Conservation (phyloP, 1,140 invertebrate genomes). For the Drosophila funebris region DNA sequence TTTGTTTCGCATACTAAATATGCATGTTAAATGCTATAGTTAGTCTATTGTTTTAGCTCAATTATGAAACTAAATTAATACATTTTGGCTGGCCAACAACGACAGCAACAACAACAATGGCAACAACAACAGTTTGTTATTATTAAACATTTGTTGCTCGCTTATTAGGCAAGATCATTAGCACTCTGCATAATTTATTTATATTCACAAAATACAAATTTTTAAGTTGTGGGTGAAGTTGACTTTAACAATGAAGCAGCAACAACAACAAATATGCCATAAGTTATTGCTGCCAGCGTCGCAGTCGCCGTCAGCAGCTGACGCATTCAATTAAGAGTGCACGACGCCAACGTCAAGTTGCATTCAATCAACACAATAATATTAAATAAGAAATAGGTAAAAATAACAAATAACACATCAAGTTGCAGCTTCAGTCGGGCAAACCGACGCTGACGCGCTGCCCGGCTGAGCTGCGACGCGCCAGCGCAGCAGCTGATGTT, state of each 20-base stretch:
- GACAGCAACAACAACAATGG: conserved; percentile 11
- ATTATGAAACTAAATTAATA: conserved; percentile 70
- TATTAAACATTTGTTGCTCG: conserved; percentile 35
- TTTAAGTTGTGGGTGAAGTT: conserved; percentile 49
- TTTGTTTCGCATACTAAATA: conserved; percentile 60
- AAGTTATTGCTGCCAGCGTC: conserved; percentile 16
- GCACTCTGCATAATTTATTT: conserved; percentile 37
- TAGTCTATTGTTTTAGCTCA: conserved; percentile 30
- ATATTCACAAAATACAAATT: not conserved
- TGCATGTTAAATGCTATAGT: conserved; percentile 23
- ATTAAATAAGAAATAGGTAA: conserved; percentile 23
- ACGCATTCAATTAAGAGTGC: conserved; percentile 34
- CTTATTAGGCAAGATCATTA: conserved; percentile 74
- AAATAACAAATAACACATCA: conserved; percentile 18
- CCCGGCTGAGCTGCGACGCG: conserved; percentile 83
- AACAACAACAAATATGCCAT: conserved; percentile 3
- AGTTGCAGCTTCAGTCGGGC: conserved; percentile 64
- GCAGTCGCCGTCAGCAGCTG: conserved; percentile 13
- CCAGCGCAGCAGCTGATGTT: conserved; percentile 76
- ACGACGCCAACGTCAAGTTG: conserved; percentile 43
- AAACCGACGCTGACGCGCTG: conserved; percentile 78
- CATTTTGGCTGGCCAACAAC: conserved; percentile 54
- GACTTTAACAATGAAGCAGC: not conserved
- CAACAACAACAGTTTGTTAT: not conserved
- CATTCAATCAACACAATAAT: conserved; percentile 41